A percentile compares a stretch with the other conserved stretches of the same genome.
Evolutionary conservation across 2,888 invertebrate genomes (phyloP).

Genomic region (Protodeltote pygarga): DNA sequence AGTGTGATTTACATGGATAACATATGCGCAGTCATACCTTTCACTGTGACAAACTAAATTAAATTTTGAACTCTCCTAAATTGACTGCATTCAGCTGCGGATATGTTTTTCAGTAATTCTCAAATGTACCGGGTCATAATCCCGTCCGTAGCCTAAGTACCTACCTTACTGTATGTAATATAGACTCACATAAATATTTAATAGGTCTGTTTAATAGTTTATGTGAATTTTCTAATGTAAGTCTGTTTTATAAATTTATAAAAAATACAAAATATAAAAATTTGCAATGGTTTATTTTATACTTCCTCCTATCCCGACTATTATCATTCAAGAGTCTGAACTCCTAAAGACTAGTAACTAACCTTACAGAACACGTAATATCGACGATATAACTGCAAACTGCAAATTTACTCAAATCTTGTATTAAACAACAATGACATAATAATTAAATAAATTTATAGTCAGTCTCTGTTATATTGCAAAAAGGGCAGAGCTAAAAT

Average conservation of each 20-base stretch:
- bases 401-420: too few relatives aligned
- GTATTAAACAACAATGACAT: too few relatives aligned
- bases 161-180: constrained; percentile 85
- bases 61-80: constrained; percentile 20
- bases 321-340: too few relatives aligned
- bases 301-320: too few relatives aligned
- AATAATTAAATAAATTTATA: too few relatives aligned
- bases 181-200: constrained; percentile 87
- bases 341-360: too few relatives aligned
- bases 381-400: too few relatives aligned
- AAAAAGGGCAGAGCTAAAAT: too few relatives aligned
- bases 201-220: constrained; percentile 86
- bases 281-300: constrained; percentile 33
- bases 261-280: constrained; percentile 76
- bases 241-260: constrained; percentile 84
- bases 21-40: constrained; percentile 65
- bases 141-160: constrained; percentile 86
- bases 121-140: constrained; percentile 86
- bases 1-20: constrained; percentile 71
- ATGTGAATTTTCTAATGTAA: constrained; percentile 86
- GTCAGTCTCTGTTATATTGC: too few relatives aligned
- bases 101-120: constrained; percentile 79
- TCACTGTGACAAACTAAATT: constrained; percentile 35
- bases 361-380: too few relatives aligned
- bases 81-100: constrained; percentile 56